Conservation (phyloP, 2,888 invertebrate genomes). For the Ophion ventricosus region DNA sequence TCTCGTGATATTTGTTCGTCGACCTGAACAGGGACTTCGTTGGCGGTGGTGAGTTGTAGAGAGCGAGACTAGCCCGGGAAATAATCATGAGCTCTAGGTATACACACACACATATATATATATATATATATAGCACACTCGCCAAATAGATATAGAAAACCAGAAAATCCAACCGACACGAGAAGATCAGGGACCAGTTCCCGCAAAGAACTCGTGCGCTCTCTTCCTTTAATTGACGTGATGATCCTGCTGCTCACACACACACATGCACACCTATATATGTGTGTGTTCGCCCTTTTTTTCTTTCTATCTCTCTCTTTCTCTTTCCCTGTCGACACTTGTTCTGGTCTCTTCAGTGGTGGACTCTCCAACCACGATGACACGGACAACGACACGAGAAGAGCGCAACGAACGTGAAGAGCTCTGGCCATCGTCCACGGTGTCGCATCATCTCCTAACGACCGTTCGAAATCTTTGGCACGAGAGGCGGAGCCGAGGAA, state of each 20-base stretch:
- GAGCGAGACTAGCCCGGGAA: constrained; percentile 52
- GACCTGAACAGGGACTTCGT: constrained; percentile 60
- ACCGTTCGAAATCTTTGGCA: constrained; percentile 66
- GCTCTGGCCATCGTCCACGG: constrained; percentile 59
- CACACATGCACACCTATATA: constrained; percentile 1
- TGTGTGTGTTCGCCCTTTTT: constrained; percentile 6
- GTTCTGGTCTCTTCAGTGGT: constrained; percentile 36
- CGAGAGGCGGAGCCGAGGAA: constrained; percentile 25
- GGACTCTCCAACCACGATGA: constrained; percentile 49
- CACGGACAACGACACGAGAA: constrained; percentile 47
- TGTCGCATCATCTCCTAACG: constrained; percentile 71
- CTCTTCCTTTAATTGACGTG: constrained; percentile 72
- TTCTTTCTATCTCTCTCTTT: constrained; percentile 13
- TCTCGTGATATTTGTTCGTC: constrained; percentile 74
- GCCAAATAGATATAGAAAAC: constrained; percentile 42
- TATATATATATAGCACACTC: not conserved
- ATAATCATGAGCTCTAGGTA: constrained; percentile 46
- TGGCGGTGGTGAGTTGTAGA: constrained; percentile 48
- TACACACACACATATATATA: constrained; percentile 9
- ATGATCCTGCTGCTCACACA: constrained; percentile 54
- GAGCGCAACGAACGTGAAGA: constrained; percentile 46
- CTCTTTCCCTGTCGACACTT: constrained; percentile 40
- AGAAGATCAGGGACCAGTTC: constrained; percentile 56
- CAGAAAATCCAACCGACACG: constrained; percentile 41
- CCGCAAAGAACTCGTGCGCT: constrained; percentile 59